A percentile compares a stretch with the other conserved stretches of the same genome.
These are phyloP conservation scores for Choristoneura fumiferana DNA, from an alignment of 1,140 invertebrate genomes.

Conservation along the genomic window DNA sequence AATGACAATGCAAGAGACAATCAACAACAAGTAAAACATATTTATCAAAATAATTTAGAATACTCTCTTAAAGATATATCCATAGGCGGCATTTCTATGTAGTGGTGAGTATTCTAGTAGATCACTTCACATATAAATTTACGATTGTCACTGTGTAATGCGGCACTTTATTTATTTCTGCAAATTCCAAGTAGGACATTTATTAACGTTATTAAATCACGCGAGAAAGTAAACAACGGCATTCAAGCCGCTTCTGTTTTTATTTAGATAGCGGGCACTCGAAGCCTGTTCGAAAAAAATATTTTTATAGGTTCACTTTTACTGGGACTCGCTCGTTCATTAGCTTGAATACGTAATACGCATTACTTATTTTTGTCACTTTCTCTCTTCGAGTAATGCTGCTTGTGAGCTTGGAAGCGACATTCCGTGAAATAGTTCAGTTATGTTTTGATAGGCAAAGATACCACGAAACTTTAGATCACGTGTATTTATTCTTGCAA, in stretches of 20 bases:
- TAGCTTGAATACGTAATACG: slow-evolving; percentile 25
- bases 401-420: background rate
- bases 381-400: slow-evolving; percentile 45
- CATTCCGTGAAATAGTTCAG: slow-evolving; percentile 1
- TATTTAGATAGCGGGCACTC: slow-evolving; percentile 9
- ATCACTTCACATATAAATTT: no score
- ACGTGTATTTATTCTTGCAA: no score
- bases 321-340: slow-evolving; percentile 14
- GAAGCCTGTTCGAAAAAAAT: background rate
- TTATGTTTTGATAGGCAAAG: background rate
- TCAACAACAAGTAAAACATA: no score
- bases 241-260: slow-evolving; percentile 7
- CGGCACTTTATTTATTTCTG: background rate
- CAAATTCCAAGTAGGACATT: background rate
- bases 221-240: slow-evolving; percentile 7
- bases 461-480: no score
- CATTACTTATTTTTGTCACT: slow-evolving; percentile 39
- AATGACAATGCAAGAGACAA: no score
- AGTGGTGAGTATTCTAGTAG: no score
- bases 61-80: no score
- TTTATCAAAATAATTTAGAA: no score
- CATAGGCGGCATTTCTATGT: no score
- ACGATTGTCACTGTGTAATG: no score
- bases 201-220: slow-evolving; percentile 5
- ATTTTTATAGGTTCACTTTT: slow-evolving; percentile 18